Conservation (phyloP, 2,113 vertebrate species). For the Copsychus sechellarum region DNA sequence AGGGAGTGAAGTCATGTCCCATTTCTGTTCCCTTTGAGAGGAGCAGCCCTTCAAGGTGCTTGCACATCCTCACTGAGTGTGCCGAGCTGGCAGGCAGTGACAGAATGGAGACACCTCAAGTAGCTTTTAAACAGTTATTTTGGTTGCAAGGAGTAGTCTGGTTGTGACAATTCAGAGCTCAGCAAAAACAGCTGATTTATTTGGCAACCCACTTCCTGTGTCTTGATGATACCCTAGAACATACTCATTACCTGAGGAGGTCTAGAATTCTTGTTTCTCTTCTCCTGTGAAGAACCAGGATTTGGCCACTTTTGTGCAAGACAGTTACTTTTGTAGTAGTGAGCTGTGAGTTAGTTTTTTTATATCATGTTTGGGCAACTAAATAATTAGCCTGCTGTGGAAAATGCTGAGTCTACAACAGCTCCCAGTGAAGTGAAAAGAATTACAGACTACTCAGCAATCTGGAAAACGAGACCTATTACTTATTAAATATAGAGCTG, state of each 20-base stretch:
- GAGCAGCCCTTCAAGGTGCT: background rate
- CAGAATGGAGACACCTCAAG: background rate
- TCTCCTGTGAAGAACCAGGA: background rate
- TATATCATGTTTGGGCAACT: slow-evolving; percentile 48
- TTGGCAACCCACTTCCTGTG: background rate
- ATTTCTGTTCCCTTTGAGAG: background rate
- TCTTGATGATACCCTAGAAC: background rate
- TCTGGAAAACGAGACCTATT: slow-evolving; percentile 32
- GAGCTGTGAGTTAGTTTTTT: slow-evolving; percentile 17
- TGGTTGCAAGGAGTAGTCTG: background rate
- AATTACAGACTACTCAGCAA: slow-evolving; percentile 52
- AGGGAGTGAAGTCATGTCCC: background rate
- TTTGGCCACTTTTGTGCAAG: background rate
- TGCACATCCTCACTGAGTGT: background rate
- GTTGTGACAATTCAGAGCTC: background rate
- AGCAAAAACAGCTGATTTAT: background rate
- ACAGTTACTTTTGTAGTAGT: background rate
- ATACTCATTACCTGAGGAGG: accelerated
- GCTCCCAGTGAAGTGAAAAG: slow-evolving; percentile 47
- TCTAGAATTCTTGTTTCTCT: background rate
- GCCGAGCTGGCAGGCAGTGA: background rate
- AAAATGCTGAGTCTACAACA: slow-evolving; percentile 40
- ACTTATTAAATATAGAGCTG: slow-evolving; percentile 43
- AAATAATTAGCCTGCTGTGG: slow-evolving; percentile 47
- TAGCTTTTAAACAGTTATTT: background rate